These are phyloP conservation scores for Artemia sinica DNA, from an alignment of 2,888 invertebrate genomes.

Conservation along the genomic window DNA sequence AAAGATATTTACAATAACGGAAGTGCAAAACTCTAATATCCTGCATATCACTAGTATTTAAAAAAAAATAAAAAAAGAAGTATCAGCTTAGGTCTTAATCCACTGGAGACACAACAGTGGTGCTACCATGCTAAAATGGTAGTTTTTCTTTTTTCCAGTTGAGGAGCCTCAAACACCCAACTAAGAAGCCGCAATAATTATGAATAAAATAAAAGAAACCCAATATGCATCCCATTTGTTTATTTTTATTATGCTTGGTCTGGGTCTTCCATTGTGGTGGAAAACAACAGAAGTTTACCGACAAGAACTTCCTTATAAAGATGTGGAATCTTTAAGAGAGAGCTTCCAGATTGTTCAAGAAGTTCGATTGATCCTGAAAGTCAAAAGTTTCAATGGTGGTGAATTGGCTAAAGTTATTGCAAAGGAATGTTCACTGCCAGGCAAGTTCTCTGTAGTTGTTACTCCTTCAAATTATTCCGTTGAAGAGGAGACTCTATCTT, in stretches of 20 bases:
- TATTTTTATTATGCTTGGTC: not conserved
- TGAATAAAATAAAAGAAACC: too few species aligned
- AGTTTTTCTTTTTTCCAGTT: too few species aligned
- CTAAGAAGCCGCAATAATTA: too few species aligned
- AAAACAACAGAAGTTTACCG: conserved; percentile 8
- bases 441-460: not conserved
- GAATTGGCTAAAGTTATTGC: not conserved
- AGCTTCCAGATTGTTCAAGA: not conserved
- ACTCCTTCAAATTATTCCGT: not conserved
- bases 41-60: too few species aligned
- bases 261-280: conserved; percentile 10
- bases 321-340: not conserved
- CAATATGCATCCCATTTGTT: conserved; percentile 3
- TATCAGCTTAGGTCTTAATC: too few species aligned
- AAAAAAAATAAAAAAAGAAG: too few species aligned
- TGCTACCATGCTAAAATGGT: too few species aligned
- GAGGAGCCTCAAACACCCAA: too few species aligned
- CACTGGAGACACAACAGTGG: too few species aligned
- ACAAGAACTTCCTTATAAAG: not conserved
- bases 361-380: not conserved
- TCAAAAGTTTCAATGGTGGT: not conserved
- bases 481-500: not conserved
- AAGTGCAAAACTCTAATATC: too few species aligned
- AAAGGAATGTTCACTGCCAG: conserved; percentile 3
- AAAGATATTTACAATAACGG: too few species aligned